Percentiles rank a stretch among this genome's conserved stretches.
Conservation (phyloP, 2,888 invertebrate species). For the Tenthredo mesomela region DNA sequence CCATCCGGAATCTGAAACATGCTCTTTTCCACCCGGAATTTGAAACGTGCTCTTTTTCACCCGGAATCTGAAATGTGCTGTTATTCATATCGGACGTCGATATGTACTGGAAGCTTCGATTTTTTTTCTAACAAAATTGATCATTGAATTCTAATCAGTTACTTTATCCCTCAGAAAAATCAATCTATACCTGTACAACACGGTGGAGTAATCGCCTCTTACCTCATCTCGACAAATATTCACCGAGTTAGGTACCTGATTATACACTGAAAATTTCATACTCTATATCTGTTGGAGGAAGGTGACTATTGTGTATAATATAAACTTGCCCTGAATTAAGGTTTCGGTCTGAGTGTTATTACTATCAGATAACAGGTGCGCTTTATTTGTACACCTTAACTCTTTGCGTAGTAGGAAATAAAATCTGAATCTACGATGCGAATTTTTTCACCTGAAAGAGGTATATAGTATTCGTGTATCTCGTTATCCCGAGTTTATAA, state of each 20-base stretch:
- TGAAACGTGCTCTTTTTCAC: too few species aligned
- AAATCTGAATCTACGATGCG: background rate
- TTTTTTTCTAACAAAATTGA: background rate
- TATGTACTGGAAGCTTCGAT: background rate
- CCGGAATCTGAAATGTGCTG: too few species aligned
- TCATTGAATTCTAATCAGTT: background rate
- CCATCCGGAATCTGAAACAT: too few species aligned
- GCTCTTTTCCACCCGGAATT: too few species aligned
- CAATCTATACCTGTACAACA: background rate
- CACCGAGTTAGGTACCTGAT: background rate
- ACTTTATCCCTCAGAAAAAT: background rate
- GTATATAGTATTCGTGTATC: background rate
- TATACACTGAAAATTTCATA: background rate
- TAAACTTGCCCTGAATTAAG: background rate
- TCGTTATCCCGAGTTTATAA: background rate
- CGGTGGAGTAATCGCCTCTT: background rate
- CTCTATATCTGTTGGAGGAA: background rate
- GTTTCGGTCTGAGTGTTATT: background rate
- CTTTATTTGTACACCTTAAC: background rate
- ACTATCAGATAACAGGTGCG: conserved; percentile 12
- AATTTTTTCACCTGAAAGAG: background rate
- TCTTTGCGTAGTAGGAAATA: background rate
- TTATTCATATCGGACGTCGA: too few species aligned
- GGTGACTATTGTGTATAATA: background rate
- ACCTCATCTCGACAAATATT: background rate